Percentiles rank a stretch among this genome's conserved stretches.
Evolutionary conservation across 2,797 vertebrate species (phyloP).

Genomic region (Pantherophis alleghaniensis): DNA sequence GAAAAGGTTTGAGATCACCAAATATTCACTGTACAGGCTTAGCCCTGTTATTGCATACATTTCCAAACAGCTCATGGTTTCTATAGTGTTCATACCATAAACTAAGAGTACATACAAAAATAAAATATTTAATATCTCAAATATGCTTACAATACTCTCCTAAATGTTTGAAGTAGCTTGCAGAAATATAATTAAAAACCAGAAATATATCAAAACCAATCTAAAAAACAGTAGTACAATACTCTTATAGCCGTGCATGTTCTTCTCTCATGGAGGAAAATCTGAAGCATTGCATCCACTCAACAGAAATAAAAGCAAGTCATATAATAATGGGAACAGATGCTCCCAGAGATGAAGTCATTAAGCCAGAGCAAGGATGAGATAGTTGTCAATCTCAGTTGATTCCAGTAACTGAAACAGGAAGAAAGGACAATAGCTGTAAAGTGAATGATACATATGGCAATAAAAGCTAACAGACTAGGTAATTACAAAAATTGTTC

Average conservation of each 20-base stretch:
- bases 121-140: not conserved
- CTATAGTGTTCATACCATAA: not conserved
- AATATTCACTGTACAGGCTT: not conserved
- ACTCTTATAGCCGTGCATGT: not conserved
- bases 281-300: not conserved
- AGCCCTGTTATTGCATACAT: not conserved
- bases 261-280: conserved; percentile 14
- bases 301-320: conserved; percentile 22
- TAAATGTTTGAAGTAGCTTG: not conserved
- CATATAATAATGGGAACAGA: not conserved
- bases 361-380: conserved; percentile 13
- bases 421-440: not conserved
- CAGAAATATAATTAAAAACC: not conserved
- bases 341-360: not conserved
- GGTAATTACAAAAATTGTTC: not conserved
- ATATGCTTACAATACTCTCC: not conserved
- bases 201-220: not conserved
- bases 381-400: not conserved
- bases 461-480: not conserved
- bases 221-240: not conserved
- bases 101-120: not conserved
- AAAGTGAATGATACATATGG: not conserved
- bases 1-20: not conserved
- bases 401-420: conserved; percentile 15
- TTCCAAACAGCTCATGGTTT: not conserved